Evolutionary conservation across 2,888 invertebrate genomes (phyloP), one percentile per base, ranked within the genome.

Genomic region (Chrysina gloriosa): DNA sequence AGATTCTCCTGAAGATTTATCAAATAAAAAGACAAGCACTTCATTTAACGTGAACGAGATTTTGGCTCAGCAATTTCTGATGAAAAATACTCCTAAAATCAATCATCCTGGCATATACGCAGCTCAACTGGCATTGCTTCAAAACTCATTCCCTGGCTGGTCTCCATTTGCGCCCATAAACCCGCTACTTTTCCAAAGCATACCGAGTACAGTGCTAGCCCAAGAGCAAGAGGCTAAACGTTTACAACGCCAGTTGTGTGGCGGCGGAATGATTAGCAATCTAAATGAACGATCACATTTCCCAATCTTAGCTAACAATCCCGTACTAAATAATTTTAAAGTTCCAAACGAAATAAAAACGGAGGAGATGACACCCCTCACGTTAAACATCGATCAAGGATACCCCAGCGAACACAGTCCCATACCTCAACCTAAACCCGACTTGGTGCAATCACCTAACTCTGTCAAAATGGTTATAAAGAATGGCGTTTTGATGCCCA

Each of bases 401-500:
- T 65, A n/a, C n/a, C n/a, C 70, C 21, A 61, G 71, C 29, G 73
- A 74, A n/a, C 69, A 72, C 65, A 68, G 77, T 19, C 72, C 74
- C 2, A 80, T 79, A 72, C 70, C 73, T 21, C 84, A 80, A 56
- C 77, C 84, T 45, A 87, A 87, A 81, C 84, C 85, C 75, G 87
- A 83, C 27, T 78, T 85, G 63, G 83, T 85, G 16, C 82, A 87
- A 14, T 86, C 85, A 52, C 87, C 88, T 0, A 90, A 89, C 76
- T 89, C 91, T 0, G 91, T 94, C 0, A 93, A 94, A 82, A 93
- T 95, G 93, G 94, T 95, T 0, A 93, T 95, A 64, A 95, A 95
- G 81, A 95, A 95, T 77, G 95, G 95, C 0, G 90, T 95, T 0
- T 84, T 95, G 1, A 94, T 95, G 90, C 95, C 95, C 0, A 96